Base-by-base conservation (phyloP, 2,113 vertebrate genomes). In the Columba livia region DNA sequence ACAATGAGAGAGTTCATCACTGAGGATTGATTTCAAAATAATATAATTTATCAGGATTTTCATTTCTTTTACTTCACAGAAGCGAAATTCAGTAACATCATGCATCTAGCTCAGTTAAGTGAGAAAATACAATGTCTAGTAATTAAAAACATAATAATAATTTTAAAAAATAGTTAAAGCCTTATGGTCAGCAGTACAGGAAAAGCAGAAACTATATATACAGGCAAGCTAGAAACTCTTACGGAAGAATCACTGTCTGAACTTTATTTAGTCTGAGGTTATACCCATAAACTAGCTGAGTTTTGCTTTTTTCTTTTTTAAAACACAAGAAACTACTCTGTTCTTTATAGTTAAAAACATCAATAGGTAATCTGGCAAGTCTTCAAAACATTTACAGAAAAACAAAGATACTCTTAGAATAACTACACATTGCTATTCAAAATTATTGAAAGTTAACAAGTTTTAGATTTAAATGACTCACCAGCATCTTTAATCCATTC, bases 401-500 rank as follows among this genome's bases (percentile, higher is more conserved):
- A 6, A 88, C 28, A 79, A 89, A 79, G 11, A 21, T 70, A 58
- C 47, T 48, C 42, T 28, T 24, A 75, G 25, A 78, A 61, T 25
- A 92, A 29, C 51, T 87, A 73, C 26, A 51, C 11, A 70, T 14
- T 57, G 19, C 28, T 70, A 31, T 57, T 77, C 11, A 73, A 57
- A 89, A 85, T 54, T 44, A 81, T 31, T 87, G 24, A 17, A 87
- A 78, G 48, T 74, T 74, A 66, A 1, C 66, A 81, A 47, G 8
- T 58, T 79, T 81, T 36, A 71, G 51, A 88, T 51, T 85, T 69
- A 84, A 93, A 72, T 92, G 69, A 98, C 98, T 98, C 91, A 99
- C 99, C 99, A 11, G 99, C 99, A 97, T 98, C 97, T 97, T 99
- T 98, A 92, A 99, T 97, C 98, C 98, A 99, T 80, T 98, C 98